phyloP scores from a whole-genome alignment of 2,888 invertebrate genomes.

The Brachylomia viminalis region DNA sequence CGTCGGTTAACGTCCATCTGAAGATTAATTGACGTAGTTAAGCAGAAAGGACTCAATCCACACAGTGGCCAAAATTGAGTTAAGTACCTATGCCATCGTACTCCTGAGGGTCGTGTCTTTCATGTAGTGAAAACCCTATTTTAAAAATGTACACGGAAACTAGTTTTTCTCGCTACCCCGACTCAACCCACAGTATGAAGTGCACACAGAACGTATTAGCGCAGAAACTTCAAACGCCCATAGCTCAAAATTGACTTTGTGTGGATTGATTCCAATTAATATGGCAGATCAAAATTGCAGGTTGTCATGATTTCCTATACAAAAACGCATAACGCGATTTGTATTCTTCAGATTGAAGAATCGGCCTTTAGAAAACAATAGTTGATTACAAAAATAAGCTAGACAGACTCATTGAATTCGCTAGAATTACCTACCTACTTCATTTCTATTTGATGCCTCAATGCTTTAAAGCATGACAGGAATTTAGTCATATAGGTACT shows the following conservation, averaged over 20 bases:
- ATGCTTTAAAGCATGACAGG: not conserved
- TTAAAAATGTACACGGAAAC: too few relatives aligned
- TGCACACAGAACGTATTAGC: too few relatives aligned
- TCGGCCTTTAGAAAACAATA: not conserved
- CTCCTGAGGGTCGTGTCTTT: too few relatives aligned
- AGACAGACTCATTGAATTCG: not conserved
- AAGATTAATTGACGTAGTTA: not conserved
- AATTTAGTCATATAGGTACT: not conserved
- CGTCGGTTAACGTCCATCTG: not conserved
- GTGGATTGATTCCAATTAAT: too few relatives aligned
- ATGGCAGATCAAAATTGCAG: not conserved
- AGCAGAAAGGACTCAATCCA: too few relatives aligned
- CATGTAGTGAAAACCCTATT: too few relatives aligned
- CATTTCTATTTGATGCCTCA: not conserved
- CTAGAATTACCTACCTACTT: not conserved
- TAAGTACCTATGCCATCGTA: too few relatives aligned
- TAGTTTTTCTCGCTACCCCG: too few relatives aligned
- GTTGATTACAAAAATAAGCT: not conserved
- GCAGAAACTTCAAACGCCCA: too few relatives aligned
- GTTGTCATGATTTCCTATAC: not conserved
- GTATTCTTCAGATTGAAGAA: not conserved
- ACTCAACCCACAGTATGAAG: too few relatives aligned
- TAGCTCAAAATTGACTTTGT: too few relatives aligned
- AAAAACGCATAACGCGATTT: not conserved
- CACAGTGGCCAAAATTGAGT: too few relatives aligned